These are phyloP conservation scores for Novumbra hubbsi DNA, from an alignment of 2,797 vertebrate species.

Conservation along the genomic window DNA sequence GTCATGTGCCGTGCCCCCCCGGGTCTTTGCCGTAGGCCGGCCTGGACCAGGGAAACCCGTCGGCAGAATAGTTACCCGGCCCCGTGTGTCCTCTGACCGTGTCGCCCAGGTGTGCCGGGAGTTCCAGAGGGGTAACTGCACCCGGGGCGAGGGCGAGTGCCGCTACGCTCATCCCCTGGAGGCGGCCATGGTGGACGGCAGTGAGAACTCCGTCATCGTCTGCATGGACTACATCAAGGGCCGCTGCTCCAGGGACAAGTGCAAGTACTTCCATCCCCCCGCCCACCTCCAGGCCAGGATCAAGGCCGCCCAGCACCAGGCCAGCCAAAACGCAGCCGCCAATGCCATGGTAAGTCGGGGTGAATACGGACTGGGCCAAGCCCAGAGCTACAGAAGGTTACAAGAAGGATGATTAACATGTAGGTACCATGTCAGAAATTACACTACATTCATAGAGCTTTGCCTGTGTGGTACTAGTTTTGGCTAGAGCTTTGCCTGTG, in stretches of 20 bases:
- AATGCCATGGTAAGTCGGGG: slow-evolving; percentile 83
- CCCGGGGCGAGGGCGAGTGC: slow-evolving; percentile 94
- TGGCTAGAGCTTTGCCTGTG: no score
- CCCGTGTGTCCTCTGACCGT: neutral
- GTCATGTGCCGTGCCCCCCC: slow-evolving; percentile 24
- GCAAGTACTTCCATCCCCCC: slow-evolving; percentile 99
- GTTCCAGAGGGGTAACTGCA: slow-evolving; percentile 97
- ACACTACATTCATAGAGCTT: no score
- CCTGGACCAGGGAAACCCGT: neutral
- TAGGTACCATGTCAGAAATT: no score
- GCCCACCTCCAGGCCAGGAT: slow-evolving; percentile 98
- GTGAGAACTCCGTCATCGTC: slow-evolving; percentile 95
- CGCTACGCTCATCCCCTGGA: slow-evolving; percentile 96
- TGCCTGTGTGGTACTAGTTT: no score
- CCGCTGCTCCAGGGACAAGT: slow-evolving; percentile 95
- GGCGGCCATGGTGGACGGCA: slow-evolving; percentile 93
- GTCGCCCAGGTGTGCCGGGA: slow-evolving; percentile 90
- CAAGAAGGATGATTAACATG: no score
- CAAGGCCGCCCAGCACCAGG: slow-evolving; percentile 96
- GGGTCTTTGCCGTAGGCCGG: neutral
- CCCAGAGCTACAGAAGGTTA: neutral
- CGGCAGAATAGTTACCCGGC: neutral
- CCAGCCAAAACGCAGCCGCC: slow-evolving; percentile 86
- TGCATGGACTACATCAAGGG: slow-evolving; percentile 99
- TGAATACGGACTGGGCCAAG: neutral